A percentile compares a stretch with the other conserved stretches of the same genome.
Conservation (phyloP, 35 echinoderm and acorn worm species). For the Heliocidaris erythrogramma region DNA sequence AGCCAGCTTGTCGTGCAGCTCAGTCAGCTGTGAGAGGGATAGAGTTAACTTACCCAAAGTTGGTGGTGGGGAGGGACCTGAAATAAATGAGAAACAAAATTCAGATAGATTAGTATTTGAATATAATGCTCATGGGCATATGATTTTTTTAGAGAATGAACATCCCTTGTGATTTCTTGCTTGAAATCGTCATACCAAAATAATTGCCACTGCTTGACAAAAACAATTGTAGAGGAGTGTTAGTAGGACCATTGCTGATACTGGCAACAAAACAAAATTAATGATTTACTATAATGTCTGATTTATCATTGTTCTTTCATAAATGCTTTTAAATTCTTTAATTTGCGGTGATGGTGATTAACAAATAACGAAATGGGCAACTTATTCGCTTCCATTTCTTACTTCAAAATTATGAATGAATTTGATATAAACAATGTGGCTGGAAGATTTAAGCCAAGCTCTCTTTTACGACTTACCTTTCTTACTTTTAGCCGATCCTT, state of each 20-base stretch:
- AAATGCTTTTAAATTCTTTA: not conserved
- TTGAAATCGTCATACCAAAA: no score
- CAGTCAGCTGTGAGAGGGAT: constrained; percentile 54
- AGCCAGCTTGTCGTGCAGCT: constrained; percentile 77
- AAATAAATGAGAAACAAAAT: not conserved
- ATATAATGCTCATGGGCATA: no score
- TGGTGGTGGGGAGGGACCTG: constrained; percentile 1
- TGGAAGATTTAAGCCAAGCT: not conserved
- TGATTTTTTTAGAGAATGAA: no score
- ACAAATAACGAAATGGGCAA: not conserved
- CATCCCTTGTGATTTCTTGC: no score
- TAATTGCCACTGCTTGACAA: no score
- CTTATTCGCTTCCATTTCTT: no score
- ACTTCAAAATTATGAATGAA: no score
- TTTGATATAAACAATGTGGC: no score
- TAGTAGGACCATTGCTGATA: no score
- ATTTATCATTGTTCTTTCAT: not conserved
- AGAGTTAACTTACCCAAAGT: constrained; percentile 59
- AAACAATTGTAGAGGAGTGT: no score
- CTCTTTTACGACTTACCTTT: not conserved
- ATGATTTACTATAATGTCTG: not conserved
- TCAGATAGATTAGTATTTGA: no score
- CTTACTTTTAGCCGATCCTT: constrained; percentile 12
- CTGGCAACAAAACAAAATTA: no score
- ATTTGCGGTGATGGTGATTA: not conserved